Evolutionary conservation across 1,140 invertebrate genomes (phyloP).

Genomic region (Megalopta genalis): DNA sequence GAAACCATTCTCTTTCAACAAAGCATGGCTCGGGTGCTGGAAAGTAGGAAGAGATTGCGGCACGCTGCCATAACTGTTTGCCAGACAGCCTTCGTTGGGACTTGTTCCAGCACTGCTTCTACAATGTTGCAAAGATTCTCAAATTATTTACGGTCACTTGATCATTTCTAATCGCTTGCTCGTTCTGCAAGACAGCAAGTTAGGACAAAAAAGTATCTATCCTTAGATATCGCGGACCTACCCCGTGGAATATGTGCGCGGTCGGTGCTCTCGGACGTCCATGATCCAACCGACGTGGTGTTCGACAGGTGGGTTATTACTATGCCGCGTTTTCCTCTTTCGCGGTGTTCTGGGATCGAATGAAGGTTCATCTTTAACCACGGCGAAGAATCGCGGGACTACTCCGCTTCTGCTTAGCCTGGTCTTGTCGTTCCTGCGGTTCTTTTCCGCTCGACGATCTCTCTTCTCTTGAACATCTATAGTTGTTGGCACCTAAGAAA

Average conservation of each 20-base stretch:
- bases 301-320: slow-evolving; percentile 94
- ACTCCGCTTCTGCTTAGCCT: slow-evolving; percentile 59
- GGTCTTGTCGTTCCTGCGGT: slow-evolving; percentile 65
- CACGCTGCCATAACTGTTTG: slow-evolving; percentile 87
- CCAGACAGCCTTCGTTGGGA: slow-evolving; percentile 83
- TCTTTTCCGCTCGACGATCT: slow-evolving; percentile 66
- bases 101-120: slow-evolving; percentile 88
- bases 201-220: neutral
- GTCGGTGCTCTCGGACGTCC: slow-evolving; percentile 91
- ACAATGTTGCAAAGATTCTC: slow-evolving; percentile 36
- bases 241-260: slow-evolving; percentile 87
- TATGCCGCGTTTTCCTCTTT: slow-evolving; percentile 95
- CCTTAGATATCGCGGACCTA: slow-evolving; percentile 62
- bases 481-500: slow-evolving; percentile 59
- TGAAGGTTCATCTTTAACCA: slow-evolving; percentile 89
- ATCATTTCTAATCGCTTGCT: too few relatives aligned
- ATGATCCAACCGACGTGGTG: slow-evolving; percentile 98
- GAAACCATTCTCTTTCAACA: slow-evolving; percentile 98
- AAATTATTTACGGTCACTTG: too few relatives aligned
- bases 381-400: slow-evolving; percentile 93
- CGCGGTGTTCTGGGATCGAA: slow-evolving; percentile 85
- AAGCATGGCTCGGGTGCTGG: slow-evolving; percentile 97
- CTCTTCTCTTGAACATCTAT: slow-evolving; percentile 66
- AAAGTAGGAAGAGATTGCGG: slow-evolving; percentile 93
- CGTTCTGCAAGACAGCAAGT: too few relatives aligned